These are phyloP conservation scores for Morpho achilles DNA, from an alignment of 2,888 invertebrate species.

Conservation along the genomic window DNA sequence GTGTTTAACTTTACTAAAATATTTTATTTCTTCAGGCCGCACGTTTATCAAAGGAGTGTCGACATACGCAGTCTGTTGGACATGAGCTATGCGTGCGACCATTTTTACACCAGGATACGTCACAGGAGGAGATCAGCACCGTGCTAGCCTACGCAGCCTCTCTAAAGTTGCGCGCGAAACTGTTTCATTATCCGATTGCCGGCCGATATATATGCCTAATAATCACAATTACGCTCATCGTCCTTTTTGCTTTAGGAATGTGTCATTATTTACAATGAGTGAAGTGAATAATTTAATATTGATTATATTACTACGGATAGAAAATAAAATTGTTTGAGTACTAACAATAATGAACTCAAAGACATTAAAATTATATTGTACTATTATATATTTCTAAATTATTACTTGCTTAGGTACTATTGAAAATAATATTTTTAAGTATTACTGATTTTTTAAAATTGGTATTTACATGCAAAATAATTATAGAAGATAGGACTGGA, in stretches of 20 bases:
- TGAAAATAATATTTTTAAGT: too few relatives aligned
- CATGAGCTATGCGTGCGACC: conserved; percentile 89
- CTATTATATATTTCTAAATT: too few relatives aligned
- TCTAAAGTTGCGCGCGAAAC: conserved; percentile 85
- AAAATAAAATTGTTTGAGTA: too few relatives aligned
- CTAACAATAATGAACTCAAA: too few relatives aligned
- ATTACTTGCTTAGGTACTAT: too few relatives aligned
- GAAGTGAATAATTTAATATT: background rate
- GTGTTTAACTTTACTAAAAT: background rate
- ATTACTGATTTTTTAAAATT: too few relatives aligned
- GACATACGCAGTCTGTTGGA: conserved; percentile 85
- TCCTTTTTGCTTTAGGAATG: conserved; percentile 85
- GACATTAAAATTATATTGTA: too few relatives aligned
- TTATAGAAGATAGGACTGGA: too few relatives aligned
- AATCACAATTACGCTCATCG: conserved; percentile 78
- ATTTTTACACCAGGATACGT: conserved; percentile 88
- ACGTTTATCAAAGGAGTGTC: conserved; percentile 85
- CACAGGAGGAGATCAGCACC: conserved; percentile 86
- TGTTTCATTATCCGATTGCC: conserved; percentile 86
- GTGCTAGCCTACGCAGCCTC: conserved; percentile 88
- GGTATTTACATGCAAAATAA: too few relatives aligned
- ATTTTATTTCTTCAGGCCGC: conserved; percentile 81
- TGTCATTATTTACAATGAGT: conserved; percentile 80
- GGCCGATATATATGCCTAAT: conserved; percentile 83
- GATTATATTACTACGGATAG: too few relatives aligned